phyloP scores from a whole-genome alignment of 2,797 vertebrate genomes.

The Dromococcyx pavoninus region DNA sequence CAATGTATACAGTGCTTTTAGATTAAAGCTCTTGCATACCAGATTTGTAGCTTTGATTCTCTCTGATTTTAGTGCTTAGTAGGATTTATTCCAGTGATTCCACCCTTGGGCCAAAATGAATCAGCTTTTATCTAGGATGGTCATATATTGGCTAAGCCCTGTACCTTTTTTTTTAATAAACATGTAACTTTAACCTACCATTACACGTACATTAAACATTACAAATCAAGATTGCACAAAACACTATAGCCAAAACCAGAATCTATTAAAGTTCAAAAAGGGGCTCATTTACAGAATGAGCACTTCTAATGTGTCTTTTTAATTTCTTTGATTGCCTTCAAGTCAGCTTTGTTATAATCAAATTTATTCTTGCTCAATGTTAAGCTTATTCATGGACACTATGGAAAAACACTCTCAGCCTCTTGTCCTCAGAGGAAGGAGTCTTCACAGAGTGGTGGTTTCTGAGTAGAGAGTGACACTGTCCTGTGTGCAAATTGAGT shows the following conservation, averaged over 20 bases:
- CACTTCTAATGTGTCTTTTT: background rate
- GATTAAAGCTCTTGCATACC: conserved; percentile 71
- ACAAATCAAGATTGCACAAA: conserved; percentile 13
- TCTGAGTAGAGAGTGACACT: background rate
- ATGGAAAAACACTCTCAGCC: background rate
- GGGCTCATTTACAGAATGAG: background rate
- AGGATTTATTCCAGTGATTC: conserved; percentile 64
- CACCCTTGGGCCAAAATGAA: conserved; percentile 68
- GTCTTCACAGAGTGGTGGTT: background rate
- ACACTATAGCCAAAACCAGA: conserved; percentile 10
- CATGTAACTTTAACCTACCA: conserved; percentile 47
- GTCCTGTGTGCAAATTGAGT: background rate
- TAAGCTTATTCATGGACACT: background rate
- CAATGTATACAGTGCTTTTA: conserved; percentile 60
- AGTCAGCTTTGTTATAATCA: background rate
- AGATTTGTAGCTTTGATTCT: conserved; percentile 67
- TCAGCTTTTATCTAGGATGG: conserved; percentile 58
- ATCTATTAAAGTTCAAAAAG: conserved; percentile 6
- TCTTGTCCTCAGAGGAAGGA: background rate
- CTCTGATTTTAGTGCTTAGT: conserved; percentile 53
- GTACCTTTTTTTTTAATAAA: conserved; percentile 65
- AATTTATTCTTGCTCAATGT: background rate
- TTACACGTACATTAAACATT: conserved; percentile 24
- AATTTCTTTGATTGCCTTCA: conserved; percentile 18
- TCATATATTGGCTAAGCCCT: conserved; percentile 43